Base-by-base conservation (phyloP, 2,888 invertebrate genomes). In the Aporophyla nigra region DNA sequence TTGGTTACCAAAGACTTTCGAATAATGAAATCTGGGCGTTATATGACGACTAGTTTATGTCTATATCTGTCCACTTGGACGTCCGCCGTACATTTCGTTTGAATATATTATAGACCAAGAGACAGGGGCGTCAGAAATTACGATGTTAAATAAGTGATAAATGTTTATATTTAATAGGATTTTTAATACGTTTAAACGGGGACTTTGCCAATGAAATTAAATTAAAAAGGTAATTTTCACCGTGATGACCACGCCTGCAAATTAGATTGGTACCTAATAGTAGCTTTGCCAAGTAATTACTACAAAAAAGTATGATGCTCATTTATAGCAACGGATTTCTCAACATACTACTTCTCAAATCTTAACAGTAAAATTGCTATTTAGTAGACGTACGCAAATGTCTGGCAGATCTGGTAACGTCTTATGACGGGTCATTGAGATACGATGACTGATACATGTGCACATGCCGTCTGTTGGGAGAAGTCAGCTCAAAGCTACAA, bases 1-100 rank as follows among this genome's bases (percentile, higher is more conserved):
- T 95, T 93, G 90, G 90, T 85, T 86, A 90, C 86, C 89, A 87
- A 88, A 90, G 90, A 93, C 94, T 94, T 94, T 94, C 94, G 89
- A 93, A 91, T 89, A 87, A 83, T 88, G 88, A 89, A 89, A 86
- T 81, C 86, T 81, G 85, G 76, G 86, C 84, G 86, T 83, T 89
- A 88, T 89, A 90, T 85, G 80, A 71, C 86, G 84, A 86, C 90
- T 87, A 87, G 89, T 90, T 91, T 86, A 87, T 86, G 81, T 87
- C 85, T 87, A 76, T 83, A 88, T 87, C 87, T 87, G 87, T 89
- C 82, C 66, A 82, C 80, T 90, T 90, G 90, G 88, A 87, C 88
- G 88, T 91, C 91, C 87, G 90, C 90, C 87, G 89, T 87, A 86
- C 82, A 88, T 86, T 82, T 81, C 68, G 80, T 83, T 82, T 85